Base-by-base conservation (phyloP, 2,888 invertebrate species). In the Ennomos erosarius region DNA sequence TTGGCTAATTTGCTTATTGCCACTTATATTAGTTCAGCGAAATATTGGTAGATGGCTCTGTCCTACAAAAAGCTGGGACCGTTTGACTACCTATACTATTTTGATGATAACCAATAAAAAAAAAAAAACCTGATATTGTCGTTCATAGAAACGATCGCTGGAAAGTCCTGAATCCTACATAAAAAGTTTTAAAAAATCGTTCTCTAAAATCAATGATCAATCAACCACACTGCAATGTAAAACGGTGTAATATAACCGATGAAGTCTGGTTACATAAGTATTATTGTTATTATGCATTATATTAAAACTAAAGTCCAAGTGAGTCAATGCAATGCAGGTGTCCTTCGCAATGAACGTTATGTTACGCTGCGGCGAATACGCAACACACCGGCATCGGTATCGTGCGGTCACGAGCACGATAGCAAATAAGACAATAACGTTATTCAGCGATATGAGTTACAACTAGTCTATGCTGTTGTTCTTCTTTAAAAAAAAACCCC, bases 181-280 rank as follows among this genome's bases (percentile, higher is more conserved):
- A 16, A 16, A 9, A 42, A 9, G 13, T 16, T 9, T 42, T 16
- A 1, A 1, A 42, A 42, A 16, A 26, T 40, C 0, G 4, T 3
- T 1, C 40, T 5, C 13, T 26, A 40, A 40, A 40, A 33, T 8
- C 12, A 46, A 35, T 26, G 11, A 9, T 10, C 36, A 36, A 46
- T 12, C 12, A 13, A 26, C n/a, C 11, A 16, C 16, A 40, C 46
- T 8, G 38, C 8, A 10, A 13, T 16, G 12, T 40, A 16, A 26
- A 42, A n/a, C n/a, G n/a, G n/a, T 26, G 44, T 55, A 43, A 55
- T 55, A 49, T 49, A 55, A 48, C 48, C 12, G 37, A 55, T 55
- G 39, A 54, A 48, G 36, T 13, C 36, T 38, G 11, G 33, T 38
- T n/a, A n/a, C 46, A 45, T 13, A 10, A 26, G 26, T 26, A 26